phyloP scores from a whole-genome alignment of 2,888 invertebrate species.

The Sthenelais limicola region DNA sequence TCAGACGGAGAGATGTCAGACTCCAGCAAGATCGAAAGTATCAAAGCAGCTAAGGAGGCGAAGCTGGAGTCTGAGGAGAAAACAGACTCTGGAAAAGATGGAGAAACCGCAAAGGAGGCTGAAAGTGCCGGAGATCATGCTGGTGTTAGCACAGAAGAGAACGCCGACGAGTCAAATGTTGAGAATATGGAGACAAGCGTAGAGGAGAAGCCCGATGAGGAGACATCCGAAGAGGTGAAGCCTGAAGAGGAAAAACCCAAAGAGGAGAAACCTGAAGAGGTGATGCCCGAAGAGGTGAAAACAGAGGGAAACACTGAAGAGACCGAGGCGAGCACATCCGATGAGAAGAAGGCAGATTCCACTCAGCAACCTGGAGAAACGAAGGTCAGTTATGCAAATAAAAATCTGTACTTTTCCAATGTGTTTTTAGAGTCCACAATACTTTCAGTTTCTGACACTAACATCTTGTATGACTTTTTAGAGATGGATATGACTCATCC shows the following conservation, averaged over 20 bases:
- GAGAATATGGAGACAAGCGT: constrained; percentile 20
- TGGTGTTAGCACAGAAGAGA: background rate
- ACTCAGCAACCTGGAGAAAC: too few species aligned
- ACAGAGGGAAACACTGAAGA: background rate
- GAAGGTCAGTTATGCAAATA: too few species aligned
- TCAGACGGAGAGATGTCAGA: constrained; percentile 64
- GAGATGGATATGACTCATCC: too few species aligned
- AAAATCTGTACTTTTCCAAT: too few species aligned
- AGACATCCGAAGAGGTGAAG: constrained; percentile 13
- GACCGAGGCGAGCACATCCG: constrained; percentile 34
- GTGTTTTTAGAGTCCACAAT: too few species aligned
- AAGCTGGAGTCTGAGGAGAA: background rate
- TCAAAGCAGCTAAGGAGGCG: constrained; percentile 3
- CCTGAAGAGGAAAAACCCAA: background rate
- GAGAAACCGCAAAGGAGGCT: background rate
- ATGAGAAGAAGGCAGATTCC: constrained; percentile 17
- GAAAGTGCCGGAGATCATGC: background rate
- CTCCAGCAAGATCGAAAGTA: constrained; percentile 41
- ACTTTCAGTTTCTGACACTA: too few species aligned
- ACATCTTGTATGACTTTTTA: too few species aligned
- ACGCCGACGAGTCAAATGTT: background rate
- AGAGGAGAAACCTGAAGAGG: background rate
- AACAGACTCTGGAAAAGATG: background rate
- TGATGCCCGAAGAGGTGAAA: constrained; percentile 4
- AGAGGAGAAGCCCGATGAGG: constrained; percentile 55